Evolutionary conservation across 2,797 vertebrate species (phyloP).

Genomic region (Heliangelus exortis): DNA sequence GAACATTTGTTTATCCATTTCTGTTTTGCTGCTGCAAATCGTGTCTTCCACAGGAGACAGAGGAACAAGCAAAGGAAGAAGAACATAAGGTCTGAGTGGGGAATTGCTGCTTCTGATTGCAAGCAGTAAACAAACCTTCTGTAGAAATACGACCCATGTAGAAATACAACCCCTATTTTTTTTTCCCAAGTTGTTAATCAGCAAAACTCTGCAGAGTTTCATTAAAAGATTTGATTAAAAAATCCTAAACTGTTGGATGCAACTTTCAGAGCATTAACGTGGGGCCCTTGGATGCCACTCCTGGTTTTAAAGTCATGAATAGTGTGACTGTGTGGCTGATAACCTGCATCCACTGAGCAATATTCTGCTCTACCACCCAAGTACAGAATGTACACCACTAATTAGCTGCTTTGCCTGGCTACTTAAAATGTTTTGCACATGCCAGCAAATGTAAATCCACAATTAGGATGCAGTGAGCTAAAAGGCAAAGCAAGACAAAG

Average conservation of each 20-base stretch:
- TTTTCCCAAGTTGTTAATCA: neutral
- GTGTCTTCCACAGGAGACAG: neutral
- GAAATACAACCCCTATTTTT: neutral
- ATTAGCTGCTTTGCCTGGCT: slow-evolving; percentile 52
- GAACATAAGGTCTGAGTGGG: neutral
- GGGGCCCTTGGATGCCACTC: neutral
- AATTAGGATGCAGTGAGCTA: slow-evolving; percentile 43
- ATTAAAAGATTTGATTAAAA: neutral
- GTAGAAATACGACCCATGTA: neutral
- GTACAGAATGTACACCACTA: slow-evolving; percentile 54
- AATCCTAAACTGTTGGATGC: neutral
- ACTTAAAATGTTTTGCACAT: slow-evolving; percentile 36
- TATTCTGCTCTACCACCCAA: neutral
- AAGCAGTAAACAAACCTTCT: neutral
- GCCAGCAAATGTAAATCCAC: slow-evolving; percentile 51
- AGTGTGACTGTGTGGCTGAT: neutral
- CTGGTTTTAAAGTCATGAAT: neutral
- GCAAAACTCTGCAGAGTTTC: neutral
- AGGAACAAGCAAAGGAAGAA: neutral
- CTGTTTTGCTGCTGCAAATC: neutral
- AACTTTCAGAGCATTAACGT: neutral
- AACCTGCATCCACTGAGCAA: neutral
- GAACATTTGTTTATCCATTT: neutral
- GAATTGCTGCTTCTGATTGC: neutral
- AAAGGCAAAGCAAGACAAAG: slow-evolving; percentile 52